Evolutionary conservation across 2,797 vertebrate species (phyloP).

Genomic region (Delichon dasypus): DNA sequence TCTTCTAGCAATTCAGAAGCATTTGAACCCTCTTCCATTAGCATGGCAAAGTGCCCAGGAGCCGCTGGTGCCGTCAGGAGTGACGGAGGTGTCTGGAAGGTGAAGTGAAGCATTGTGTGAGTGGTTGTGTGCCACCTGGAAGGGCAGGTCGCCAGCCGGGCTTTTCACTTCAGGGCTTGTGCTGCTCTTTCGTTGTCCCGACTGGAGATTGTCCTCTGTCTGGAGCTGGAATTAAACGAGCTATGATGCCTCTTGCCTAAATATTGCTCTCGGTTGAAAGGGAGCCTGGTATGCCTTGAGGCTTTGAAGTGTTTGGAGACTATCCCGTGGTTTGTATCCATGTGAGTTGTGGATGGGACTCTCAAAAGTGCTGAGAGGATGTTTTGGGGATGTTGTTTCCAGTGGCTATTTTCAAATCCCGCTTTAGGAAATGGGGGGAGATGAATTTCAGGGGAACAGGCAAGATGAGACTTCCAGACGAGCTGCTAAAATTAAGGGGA

Average conservation of each 20-base stretch:
- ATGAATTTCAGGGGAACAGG: slow-evolving; percentile 33
- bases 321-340: not conserved
- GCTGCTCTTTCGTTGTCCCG: not conserved
- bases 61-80: not conserved
- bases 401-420: not conserved
- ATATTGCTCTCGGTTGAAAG: not conserved
- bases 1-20: not conserved
- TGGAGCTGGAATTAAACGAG: not conserved
- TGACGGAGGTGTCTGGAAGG: not conserved
- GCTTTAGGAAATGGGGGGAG: not conserved
- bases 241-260: not conserved
- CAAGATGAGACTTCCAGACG: slow-evolving; percentile 39
- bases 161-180: not conserved
- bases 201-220: not conserved
- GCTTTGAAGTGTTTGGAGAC: not conserved
- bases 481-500: slow-evolving; percentile 54
- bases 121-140: not conserved
- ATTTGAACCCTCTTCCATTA: not conserved
- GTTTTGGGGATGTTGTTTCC: slow-evolving; percentile 25
- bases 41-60: not conserved
- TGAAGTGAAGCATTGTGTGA: not conserved
- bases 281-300: not conserved
- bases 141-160: not conserved
- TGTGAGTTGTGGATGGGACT: not conserved
- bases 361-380: not conserved